Evolutionary conservation across 2,888 invertebrate genomes (phyloP).

Genomic region (Euclidia mi): DNA sequence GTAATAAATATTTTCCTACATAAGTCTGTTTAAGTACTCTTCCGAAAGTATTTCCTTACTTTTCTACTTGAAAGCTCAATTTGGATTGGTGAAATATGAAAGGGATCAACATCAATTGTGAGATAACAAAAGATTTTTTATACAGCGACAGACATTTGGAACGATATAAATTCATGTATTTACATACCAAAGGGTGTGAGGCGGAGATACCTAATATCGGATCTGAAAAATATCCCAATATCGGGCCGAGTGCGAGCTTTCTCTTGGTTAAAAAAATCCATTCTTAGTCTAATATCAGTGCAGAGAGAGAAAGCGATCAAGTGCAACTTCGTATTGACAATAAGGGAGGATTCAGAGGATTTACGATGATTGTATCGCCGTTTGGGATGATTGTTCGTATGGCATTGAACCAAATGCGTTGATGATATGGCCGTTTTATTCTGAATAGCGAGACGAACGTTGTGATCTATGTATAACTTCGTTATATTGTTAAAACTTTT

Average conservation of each 20-base stretch:
- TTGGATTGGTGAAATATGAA: constrained; percentile 49
- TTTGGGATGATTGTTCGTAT: neutral
- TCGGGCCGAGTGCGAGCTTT: constrained; percentile 22
- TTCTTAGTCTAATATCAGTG: constrained; percentile 19
- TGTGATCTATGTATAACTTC: too few species aligned
- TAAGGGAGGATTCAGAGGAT: neutral
- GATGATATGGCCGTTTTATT: neutral
- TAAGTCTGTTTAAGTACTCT: constrained; percentile 13
- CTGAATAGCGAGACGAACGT: too few species aligned
- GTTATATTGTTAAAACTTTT: too few species aligned
- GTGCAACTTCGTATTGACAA: constrained; percentile 6
- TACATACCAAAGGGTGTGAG: constrained; percentile 51
- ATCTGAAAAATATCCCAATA: constrained; percentile 43
- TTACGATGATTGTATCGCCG: constrained; percentile 1
- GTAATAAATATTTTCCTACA: constrained; percentile 26
- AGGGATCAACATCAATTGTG: constrained; percentile 55
- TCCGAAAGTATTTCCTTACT: constrained; percentile 18
- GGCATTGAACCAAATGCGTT: neutral
- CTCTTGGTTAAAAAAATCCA: constrained; percentile 23
- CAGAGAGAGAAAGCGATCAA: constrained; percentile 15
- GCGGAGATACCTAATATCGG: constrained; percentile 43
- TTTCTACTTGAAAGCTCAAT: constrained; percentile 43
- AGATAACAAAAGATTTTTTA: constrained; percentile 50
- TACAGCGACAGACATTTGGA: constrained; percentile 34
- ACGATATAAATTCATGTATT: constrained; percentile 51